Conservation (phyloP, 1,140 invertebrate genomes). For the Goniozus legneri region DNA sequence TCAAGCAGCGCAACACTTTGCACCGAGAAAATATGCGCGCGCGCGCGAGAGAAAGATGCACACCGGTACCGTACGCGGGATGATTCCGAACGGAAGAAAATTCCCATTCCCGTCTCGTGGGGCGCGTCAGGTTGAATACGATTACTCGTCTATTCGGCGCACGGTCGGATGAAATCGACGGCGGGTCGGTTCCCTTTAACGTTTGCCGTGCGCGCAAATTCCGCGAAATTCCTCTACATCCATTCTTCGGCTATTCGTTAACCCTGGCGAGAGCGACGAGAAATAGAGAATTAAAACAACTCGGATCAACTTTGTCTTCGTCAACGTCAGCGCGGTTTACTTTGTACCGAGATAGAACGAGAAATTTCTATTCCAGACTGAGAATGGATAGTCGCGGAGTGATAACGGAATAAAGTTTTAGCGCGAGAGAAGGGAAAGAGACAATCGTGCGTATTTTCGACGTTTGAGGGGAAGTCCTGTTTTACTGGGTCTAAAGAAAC, state of each 20-base stretch:
- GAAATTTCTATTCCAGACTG: too few relatives aligned
- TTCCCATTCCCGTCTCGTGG: not conserved
- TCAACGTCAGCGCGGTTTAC: not conserved
- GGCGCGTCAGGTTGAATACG: not conserved
- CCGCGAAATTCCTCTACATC: not conserved
- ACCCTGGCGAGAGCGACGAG: not conserved
- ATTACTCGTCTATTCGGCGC: not conserved
- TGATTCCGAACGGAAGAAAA: not conserved
- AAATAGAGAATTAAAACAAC: not conserved
- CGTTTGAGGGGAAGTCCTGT: too few relatives aligned
- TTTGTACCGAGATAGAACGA: not conserved
- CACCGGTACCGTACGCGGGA: not conserved
- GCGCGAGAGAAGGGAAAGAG: too few relatives aligned
- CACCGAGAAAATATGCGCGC: not conserved
- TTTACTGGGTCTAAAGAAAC: too few relatives aligned
- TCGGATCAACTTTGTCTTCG: not conserved
- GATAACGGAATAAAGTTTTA: too few relatives aligned
- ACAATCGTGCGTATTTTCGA: too few relatives aligned
- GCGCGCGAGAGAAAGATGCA: not conserved
- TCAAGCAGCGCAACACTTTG: not conserved
- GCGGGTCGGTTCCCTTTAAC: not conserved
- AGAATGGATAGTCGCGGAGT: too few relatives aligned
- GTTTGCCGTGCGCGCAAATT: too few relatives aligned
- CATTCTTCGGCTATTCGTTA: not conserved
- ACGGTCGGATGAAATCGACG: not conserved